These are phyloP conservation scores for Standfussiana lucernea DNA, from an alignment of 2,888 invertebrate species.

Conservation along the genomic window DNA sequence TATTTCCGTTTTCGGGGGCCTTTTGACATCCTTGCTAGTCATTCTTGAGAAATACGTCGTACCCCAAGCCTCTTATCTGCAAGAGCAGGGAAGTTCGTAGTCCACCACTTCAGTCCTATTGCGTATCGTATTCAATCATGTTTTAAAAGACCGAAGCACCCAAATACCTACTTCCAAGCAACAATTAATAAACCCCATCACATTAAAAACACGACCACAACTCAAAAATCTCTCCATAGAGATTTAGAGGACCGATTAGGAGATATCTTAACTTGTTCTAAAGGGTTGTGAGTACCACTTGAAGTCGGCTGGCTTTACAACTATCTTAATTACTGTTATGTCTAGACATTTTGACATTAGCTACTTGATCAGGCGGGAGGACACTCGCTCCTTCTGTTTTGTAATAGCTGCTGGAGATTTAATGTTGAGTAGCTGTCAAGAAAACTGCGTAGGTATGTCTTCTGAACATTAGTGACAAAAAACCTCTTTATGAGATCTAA, in stretches of 20 bases:
- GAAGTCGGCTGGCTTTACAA: constrained; percentile 69
- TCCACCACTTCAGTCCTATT: neutral
- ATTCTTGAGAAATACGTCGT: neutral
- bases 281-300: constrained; percentile 86
- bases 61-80: neutral
- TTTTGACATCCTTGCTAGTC: neutral
- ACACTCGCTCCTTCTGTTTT: constrained; percentile 54
- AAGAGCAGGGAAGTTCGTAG: neutral
- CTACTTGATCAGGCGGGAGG: constrained; percentile 63
- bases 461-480: neutral
- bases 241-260: constrained; percentile 78
- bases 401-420: constrained; percentile 11
- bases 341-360: constrained; percentile 82
- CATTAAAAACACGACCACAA: constrained; percentile 43
- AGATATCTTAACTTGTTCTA: constrained; percentile 78
- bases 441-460: neutral
- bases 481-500: neutral
- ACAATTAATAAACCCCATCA: constrained; percentile 20
- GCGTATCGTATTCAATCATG: neutral
- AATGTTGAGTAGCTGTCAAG: constrained; percentile 1
- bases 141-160: neutral
- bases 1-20: neutral
- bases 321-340: constrained; percentile 84
- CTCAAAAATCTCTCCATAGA: constrained; percentile 62
- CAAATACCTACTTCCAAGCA: neutral